Conservation (phyloP, 1,140 invertebrate species). For the Stenopsyche tienmushanensis region DNA sequence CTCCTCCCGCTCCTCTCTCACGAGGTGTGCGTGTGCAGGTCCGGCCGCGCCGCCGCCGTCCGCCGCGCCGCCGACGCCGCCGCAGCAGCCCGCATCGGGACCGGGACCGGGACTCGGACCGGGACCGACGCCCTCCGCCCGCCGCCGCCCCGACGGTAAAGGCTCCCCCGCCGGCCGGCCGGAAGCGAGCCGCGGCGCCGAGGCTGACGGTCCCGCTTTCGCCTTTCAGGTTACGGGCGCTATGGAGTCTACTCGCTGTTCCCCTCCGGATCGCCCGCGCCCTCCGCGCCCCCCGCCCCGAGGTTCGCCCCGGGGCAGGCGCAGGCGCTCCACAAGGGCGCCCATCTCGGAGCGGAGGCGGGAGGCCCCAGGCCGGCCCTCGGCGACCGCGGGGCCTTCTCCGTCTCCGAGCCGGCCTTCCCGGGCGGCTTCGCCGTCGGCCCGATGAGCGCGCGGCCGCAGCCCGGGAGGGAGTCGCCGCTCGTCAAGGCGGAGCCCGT, state of each 20-base stretch:
- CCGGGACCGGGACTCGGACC: too few relatives aligned
- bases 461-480: conserved; percentile 68
- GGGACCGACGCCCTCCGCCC: not conserved
- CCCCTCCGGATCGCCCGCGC: conserved; percentile 53
- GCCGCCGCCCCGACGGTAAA: not conserved
- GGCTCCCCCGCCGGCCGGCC: not conserved
- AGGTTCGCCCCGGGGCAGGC: conserved; percentile 53
- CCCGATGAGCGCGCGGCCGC: conserved; percentile 66
- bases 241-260: conserved; percentile 62
- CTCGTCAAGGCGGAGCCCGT: conserved; percentile 67
- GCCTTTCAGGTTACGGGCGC: conserved; percentile 55
- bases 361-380: too few relatives aligned
- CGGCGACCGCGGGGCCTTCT: too few relatives aligned
- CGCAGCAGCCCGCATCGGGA: too few relatives aligned
- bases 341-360: too few relatives aligned
- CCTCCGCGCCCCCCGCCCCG: conserved; percentile 52
- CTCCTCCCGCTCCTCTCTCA: not conserved
- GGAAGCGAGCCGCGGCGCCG: not conserved
- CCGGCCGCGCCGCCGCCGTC: too few relatives aligned
- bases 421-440: conserved; percentile 57
- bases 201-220: too few relatives aligned
- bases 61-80: too few relatives aligned
- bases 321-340: conserved; percentile 59
- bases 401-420: conserved; percentile 68
- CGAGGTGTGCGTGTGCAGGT: not conserved